A percentile compares a stretch with the other conserved stretches of the same genome.
Evolutionary conservation across 92 coral and sea anemone genomes (phyloP).

Genomic region (Siderastrea siderea): DNA sequence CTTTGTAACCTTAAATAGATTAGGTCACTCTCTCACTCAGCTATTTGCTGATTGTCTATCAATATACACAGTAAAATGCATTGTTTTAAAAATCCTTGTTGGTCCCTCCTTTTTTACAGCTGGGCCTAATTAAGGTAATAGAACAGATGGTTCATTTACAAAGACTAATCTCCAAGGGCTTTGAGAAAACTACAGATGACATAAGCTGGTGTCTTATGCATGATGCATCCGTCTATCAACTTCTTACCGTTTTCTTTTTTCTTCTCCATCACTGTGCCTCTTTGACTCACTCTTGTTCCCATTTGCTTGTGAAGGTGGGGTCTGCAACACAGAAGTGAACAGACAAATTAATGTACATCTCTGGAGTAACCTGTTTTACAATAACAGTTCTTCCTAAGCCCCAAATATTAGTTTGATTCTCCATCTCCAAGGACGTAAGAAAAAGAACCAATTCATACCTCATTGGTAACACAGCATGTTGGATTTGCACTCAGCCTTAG

Average conservation of each 20-base stretch:
- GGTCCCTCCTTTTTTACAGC: not conserved
- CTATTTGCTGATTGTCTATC: not conserved
- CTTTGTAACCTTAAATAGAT: not conserved
- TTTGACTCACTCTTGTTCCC: conserved; percentile 84
- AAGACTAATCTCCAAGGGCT: not conserved
- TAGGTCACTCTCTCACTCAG: not conserved
- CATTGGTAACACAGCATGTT: not conserved
- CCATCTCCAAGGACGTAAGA: not conserved
- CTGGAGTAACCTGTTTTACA: not conserved
- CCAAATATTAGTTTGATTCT: no score
- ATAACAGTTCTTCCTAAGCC: not conserved
- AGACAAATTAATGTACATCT: not conserved
- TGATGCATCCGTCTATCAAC: not conserved
- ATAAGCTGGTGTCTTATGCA: not conserved
- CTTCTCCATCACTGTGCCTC: conserved; percentile 84
- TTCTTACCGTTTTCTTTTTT: conserved; percentile 82
- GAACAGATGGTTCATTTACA: not conserved
- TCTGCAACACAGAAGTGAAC: conserved; percentile 57
- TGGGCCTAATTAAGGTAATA: not conserved
- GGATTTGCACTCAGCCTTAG: no score
- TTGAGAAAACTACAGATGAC: not conserved
- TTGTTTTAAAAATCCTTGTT: not conserved
- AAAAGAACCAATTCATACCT: not conserved
- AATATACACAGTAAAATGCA: not conserved
- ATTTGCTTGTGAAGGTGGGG: conserved; percentile 77